Evolutionary conservation across 2,113 vertebrate genomes (phyloP).

Genomic region (Channa argus): DNA sequence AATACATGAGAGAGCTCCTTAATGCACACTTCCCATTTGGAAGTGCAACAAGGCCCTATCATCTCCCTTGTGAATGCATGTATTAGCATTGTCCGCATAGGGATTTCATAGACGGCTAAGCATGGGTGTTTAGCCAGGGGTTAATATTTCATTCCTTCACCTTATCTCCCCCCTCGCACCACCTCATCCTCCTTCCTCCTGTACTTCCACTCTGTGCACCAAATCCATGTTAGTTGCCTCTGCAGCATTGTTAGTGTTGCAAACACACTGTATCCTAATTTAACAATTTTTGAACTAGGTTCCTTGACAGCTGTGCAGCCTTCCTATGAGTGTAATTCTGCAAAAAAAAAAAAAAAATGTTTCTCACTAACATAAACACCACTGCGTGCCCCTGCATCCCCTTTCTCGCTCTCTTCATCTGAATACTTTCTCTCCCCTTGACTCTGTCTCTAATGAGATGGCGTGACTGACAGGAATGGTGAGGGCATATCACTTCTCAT

Average conservation of each 20-base stretch:
- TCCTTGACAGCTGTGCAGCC: constrained; percentile 56
- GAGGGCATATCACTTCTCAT: constrained; percentile 82
- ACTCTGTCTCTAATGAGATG: constrained; percentile 77
- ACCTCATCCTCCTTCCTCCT: background rate
- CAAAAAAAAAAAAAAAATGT: background rate
- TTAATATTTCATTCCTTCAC: constrained; percentile 75
- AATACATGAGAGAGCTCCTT: constrained; percentile 74
- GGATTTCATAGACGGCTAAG: constrained; percentile 71
- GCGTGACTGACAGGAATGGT: constrained; percentile 76
- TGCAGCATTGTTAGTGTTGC: constrained; percentile 18
- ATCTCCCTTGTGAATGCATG: constrained; percentile 62
- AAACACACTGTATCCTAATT: constrained; percentile 59
- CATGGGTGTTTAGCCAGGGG: constrained; percentile 72
- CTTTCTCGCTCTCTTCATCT: constrained; percentile 18
- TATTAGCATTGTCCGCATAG: constrained; percentile 73
- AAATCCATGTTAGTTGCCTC: constrained; percentile 31
- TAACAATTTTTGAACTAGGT: constrained; percentile 55
- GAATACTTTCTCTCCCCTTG: constrained; percentile 26
- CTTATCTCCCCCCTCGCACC: constrained; percentile 38
- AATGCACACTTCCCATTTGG: constrained; percentile 72
- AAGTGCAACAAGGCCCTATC: constrained; percentile 63
- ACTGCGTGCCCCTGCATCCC: background rate
- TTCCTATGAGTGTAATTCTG: constrained; percentile 48
- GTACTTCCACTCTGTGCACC: constrained; percentile 21
- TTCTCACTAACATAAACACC: constrained; percentile 47